Evolutionary conservation across 2,797 vertebrate genomes (phyloP).

Genomic region (Basileuterus tristriatus): DNA sequence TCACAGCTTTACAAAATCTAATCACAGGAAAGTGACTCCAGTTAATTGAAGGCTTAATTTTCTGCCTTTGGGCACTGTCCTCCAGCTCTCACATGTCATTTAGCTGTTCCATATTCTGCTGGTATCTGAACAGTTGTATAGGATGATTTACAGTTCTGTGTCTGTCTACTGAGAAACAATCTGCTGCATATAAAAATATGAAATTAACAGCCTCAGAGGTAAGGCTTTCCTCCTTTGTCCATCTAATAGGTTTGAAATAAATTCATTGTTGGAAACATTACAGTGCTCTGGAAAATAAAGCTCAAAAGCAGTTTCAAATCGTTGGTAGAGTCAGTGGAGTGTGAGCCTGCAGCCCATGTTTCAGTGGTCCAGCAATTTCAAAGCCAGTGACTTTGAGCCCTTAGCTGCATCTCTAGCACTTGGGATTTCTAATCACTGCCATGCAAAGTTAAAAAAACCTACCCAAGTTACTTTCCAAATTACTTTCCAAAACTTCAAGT

Average conservation of each 20-base stretch:
- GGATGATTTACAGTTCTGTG: not conserved
- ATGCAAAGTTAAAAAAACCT: not conserved
- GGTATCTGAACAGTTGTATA: not conserved
- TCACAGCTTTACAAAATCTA: constrained; percentile 9
- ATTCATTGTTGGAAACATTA: not conserved
- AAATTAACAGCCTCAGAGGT: not conserved
- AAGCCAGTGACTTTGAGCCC: not conserved
- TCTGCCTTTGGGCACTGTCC: not conserved
- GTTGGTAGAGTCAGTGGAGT: not conserved
- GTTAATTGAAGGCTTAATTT: not conserved
- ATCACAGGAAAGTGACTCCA: not conserved
- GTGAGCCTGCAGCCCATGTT: not conserved
- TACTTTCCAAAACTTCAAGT: not conserved
- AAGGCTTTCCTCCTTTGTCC: not conserved
- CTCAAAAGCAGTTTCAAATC: not conserved
- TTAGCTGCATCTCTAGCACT: not conserved
- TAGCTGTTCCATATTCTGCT: not conserved
- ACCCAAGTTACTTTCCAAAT: not conserved
- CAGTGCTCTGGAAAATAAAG: not conserved
- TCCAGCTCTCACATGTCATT: not conserved
- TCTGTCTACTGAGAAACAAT: not conserved
- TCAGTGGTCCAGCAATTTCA: not conserved
- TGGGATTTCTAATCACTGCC: not conserved
- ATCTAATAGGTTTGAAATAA: not conserved
- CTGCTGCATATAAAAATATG: not conserved